Evolutionary conservation across 2,797 vertebrate genomes (phyloP), one percentile per base, ranked within the genome.

Genomic region (Acipenser transmontanus): DNA sequence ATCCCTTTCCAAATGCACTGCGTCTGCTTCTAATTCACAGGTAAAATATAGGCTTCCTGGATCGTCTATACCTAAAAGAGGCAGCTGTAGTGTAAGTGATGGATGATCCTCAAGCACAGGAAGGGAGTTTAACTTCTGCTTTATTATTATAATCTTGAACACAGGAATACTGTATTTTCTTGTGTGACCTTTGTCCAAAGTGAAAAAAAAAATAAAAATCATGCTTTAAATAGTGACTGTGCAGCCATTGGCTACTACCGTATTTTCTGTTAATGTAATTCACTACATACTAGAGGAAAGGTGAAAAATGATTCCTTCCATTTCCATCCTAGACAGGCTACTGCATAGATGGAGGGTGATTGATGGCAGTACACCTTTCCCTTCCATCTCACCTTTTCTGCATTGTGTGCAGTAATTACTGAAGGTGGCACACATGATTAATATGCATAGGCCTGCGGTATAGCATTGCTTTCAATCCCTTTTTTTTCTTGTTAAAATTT

Each of bases 401-500:
- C 54, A 57, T 57, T 57, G 9, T 11, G 9, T n/a, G 14, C 54
- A 57, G 54, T 57, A 57, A 57, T 57, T 57, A 57, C 54, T 57
- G 54, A 7, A n/a, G 12, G 54, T 7, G 12, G 54, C 54, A 79
- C 3, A 80, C 65, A 68, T 63, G 81, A 86, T 88, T 85, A 83
- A 79, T 83, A 88, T 86, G 82, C 84, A 76, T 76, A 75, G 76
- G 57, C 12, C 34, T 69, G 81, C 81, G 77, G 80, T 50, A 70
- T 71, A 52, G 80, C 84, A 81, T 85, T 72, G 79, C 78, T 78
- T 50, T 47, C 20, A 62, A 81, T 79, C 78, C 77, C 74, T 76
- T 69, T 64, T 77, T 73, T 78, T 72, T 74, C 77, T 84, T 81
- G 85, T 88, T 84, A 85, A 80, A 88, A 84, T 87, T 83, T 71